Base-by-base conservation (phyloP, 2,113 vertebrate genomes). In the Burhinus oedicnemus region DNA sequence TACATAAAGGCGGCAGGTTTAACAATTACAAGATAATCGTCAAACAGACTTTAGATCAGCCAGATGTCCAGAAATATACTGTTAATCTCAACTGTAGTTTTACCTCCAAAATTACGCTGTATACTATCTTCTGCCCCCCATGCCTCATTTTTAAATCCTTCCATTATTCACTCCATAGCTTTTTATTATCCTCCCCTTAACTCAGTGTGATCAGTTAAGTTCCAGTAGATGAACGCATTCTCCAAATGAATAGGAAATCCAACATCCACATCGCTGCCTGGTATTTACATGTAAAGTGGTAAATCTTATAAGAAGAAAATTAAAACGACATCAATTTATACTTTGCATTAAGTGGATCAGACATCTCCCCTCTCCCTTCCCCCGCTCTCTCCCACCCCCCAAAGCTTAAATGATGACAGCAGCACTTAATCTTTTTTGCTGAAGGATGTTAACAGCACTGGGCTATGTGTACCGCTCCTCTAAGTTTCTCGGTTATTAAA, bases 261-360 rank as follows among this genome's bases (percentile, higher is more conserved):
- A 95, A 4, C 77, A 69, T 8, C 72, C 90, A 93, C 90, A 74
- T 70, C 36, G 8, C 87, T 93, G 79, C 51, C 87, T 96, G 62
- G 60, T 96, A 95, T 97, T 97, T 97, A 96, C 94, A 94, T 95
- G 93, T 65, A 96, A 95, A 95, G 71, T 85, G 87, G 89, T 91
- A 93, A 97, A 97, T 97, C 95, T 97, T 94, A 12, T 60, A 81
- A 93, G 92, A 94, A 77, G 92, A 97, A 97, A 97, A 97, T 97
- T 86, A 95, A 97, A 97, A 95, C 1, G 23, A 94, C 92, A 95
- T 92, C 81, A 86, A 94, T 97, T 96, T 94, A 94, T 96, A 75
- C 64, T 88, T 95, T 76, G 65, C 81, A 96, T 94, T 95, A 97
- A 97, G 82, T 93, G 94, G 87, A 96, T 96, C 84, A 96, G 96